Base-by-base conservation (phyloP, 1,140 invertebrate species). In the Drosophila bipectinata region DNA sequence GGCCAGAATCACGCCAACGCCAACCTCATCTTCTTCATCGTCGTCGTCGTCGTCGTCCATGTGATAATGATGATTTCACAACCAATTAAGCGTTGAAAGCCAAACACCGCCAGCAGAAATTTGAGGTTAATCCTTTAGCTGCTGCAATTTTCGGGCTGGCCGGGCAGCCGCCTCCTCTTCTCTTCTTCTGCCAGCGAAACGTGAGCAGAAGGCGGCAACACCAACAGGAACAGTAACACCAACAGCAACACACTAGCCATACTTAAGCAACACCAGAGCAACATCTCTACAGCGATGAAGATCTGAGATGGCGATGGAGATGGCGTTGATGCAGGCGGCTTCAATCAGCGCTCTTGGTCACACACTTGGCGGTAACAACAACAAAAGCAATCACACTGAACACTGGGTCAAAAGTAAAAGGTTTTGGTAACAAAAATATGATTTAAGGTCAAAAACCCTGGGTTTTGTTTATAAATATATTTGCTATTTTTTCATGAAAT, bases 11-110 rank as follows among this genome's bases (percentile, higher is more conserved):
- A 80, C 81, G 73, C 73, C 77, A 84, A 85, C 77, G 77, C 72
- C 67, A 75, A 54, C 52, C 32, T 49, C 71, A 61, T 74, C 61
- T 71, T 69, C 82, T 28, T 28, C 82, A 18, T 12, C 34, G 41
- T 18, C 52, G 41, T 45, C 71, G 66, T 8, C 52, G 41, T 45
- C 71, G 66, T 74, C 61, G 75, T 74, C 82, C 82, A 87, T 85
- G 82, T 88, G 82, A 87, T 87, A 87, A 88, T 88, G 84, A 88
- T 88, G 83, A 89, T 88, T 88, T 88, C 83, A 88, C 83, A 88
- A 88, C 83, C 83, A 88, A 88, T 88, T 88, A 88, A 88, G 83
- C 83, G 83, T 88, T 88, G 83, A 88, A 88, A 88, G 83, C 83
- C 83, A 88, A 88, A 88, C 84, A 88, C 84, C 83, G 84, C 83